Percentiles rank a stretch among this genome's conserved stretches.
Conservation (phyloP, 2,888 invertebrate genomes). For the Noctua pronuba region DNA sequence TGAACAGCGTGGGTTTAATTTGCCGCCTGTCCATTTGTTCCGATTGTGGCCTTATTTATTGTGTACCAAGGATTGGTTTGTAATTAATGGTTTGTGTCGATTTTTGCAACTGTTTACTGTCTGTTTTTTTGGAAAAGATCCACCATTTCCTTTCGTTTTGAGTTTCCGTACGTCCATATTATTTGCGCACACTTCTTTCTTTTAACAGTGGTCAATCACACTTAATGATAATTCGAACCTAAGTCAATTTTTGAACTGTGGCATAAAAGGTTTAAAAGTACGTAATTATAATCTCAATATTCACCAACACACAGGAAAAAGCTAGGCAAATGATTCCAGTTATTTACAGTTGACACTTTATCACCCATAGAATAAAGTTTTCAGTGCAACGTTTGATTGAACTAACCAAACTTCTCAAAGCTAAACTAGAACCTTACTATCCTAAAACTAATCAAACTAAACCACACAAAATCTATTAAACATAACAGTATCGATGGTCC, state of each 20-base stretch:
- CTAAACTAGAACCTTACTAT: conserved; percentile 43
- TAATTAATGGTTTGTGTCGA: conserved; percentile 67
- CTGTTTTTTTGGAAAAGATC: background rate
- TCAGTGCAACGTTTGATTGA: conserved; percentile 32
- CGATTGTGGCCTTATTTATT: conserved; percentile 88
- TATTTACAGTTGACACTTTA: background rate
- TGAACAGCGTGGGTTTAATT: conserved; percentile 87
- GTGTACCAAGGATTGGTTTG: conserved; percentile 80
- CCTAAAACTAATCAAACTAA: conserved; percentile 67
- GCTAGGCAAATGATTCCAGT: background rate
- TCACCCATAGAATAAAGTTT: background rate
- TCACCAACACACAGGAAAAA: background rate
- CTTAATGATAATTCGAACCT: background rate
- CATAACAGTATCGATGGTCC: conserved; percentile 83
- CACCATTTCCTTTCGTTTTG: background rate
- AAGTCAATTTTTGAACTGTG: background rate
- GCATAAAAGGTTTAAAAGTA: background rate
- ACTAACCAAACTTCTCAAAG: conserved; percentile 23
- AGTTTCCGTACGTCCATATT: background rate
- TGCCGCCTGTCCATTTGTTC: conserved; percentile 89
- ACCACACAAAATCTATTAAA: conserved; percentile 71
- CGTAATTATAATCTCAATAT: background rate
- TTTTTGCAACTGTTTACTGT: conserved; percentile 40
- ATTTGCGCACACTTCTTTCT: background rate
- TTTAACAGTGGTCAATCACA: background rate